phyloP scores from a whole-genome alignment of 2,113 vertebrate species.

The Campylomormyrus tamandua region DNA sequence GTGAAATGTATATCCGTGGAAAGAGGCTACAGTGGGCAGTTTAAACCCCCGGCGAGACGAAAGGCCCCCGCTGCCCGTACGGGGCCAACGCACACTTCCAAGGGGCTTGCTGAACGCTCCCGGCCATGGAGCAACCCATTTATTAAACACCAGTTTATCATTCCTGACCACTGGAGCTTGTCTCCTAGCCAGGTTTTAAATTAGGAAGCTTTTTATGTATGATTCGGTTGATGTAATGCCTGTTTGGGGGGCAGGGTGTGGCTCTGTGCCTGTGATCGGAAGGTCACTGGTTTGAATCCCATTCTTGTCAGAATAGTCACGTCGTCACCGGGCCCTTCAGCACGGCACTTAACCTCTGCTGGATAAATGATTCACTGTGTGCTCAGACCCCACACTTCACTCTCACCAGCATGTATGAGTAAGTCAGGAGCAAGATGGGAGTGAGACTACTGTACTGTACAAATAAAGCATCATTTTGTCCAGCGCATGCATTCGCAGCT shows the following conservation, averaged over 20 bases:
- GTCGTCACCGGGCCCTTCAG: background rate
- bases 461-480: background rate
- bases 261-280: background rate
- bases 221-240: background rate
- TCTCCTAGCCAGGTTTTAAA: background rate
- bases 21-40: background rate
- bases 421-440: background rate
- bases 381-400: background rate
- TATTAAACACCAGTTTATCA: background rate
- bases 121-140: background rate
- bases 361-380: background rate
- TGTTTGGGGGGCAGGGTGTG: background rate
- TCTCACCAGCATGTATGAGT: background rate
- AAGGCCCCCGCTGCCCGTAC: background rate
- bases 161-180: background rate
- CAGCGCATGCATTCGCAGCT: background rate
- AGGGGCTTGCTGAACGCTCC: conserved; percentile 11
- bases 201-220: background rate
- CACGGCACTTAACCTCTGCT: background rate
- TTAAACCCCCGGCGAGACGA: background rate
- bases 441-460: background rate
- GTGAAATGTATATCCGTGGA: conserved; percentile 35
- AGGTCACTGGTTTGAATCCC: background rate
- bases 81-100: conserved; percentile 11
- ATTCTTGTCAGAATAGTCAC: background rate